Evolutionary conservation across 2,888 invertebrate genomes (phyloP).

Genomic region (Sialis lutaria): DNA sequence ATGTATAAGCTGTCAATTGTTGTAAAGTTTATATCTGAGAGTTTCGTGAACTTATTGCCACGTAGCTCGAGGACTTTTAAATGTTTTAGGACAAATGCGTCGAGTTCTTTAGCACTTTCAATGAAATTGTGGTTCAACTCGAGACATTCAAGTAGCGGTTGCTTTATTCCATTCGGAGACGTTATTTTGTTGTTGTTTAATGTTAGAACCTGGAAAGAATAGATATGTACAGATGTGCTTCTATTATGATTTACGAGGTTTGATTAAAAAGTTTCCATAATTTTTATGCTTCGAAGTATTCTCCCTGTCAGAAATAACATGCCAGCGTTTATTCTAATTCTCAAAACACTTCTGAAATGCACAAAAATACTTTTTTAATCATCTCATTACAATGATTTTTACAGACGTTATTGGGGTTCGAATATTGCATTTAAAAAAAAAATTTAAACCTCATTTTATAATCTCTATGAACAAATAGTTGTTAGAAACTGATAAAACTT

Average conservation of each 20-base stretch:
- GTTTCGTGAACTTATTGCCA: constrained; percentile 29
- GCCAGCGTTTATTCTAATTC: too few relatives aligned
- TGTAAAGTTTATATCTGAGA: constrained; percentile 28
- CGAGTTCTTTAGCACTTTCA: constrained; percentile 7
- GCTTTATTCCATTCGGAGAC: constrained; percentile 31
- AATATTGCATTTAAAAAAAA: too few relatives aligned
- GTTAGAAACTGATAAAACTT: too few relatives aligned
- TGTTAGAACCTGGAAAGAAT: constrained; percentile 34
- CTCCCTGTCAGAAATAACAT: too few relatives aligned
- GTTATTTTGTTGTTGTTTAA: constrained; percentile 34
- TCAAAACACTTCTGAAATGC: too few relatives aligned
- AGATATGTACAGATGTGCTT: neutral
- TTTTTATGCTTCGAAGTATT: too few relatives aligned
- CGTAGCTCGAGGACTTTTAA: constrained; percentile 36
- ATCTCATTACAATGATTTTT: too few relatives aligned
- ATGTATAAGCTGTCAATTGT: constrained; percentile 54
- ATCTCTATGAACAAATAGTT: too few relatives aligned
- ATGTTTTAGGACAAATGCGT: constrained; percentile 12
- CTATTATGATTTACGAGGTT: too few relatives aligned
- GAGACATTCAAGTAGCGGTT: constrained; percentile 34
- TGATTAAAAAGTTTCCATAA: neutral
- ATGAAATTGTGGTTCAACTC: constrained; percentile 35
- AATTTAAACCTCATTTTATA: too few relatives aligned
- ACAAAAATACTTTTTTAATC: too few relatives aligned
- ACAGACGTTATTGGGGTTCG: too few relatives aligned